A percentile compares a stretch with the other conserved stretches of the same genome.
Conservation (phyloP, 2,797 vertebrate species). For the Anguilla megastoma region DNA sequence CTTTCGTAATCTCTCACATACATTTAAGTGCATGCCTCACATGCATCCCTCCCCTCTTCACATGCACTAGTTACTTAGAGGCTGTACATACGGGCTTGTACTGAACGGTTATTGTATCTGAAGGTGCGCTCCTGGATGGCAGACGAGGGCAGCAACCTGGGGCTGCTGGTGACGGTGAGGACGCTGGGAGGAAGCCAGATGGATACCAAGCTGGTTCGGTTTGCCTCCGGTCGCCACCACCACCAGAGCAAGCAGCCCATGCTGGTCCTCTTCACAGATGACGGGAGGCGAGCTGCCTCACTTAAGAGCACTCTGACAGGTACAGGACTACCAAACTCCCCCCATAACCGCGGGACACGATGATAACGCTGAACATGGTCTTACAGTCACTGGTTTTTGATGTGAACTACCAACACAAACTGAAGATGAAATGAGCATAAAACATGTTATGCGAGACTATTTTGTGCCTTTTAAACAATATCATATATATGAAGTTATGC, state of each 20-base stretch:
- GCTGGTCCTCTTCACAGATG: slow-evolving; percentile 88
- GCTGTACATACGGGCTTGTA: neutral
- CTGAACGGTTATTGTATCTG: neutral
- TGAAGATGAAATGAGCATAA: neutral
- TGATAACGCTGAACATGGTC: neutral
- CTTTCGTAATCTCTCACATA: neutral
- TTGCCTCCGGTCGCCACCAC: slow-evolving; percentile 76
- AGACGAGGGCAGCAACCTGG: slow-evolving; percentile 79
- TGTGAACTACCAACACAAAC: neutral
- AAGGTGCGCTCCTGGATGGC: slow-evolving; percentile 83
- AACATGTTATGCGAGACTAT: neutral
- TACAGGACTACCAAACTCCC: slow-evolving; percentile 50
- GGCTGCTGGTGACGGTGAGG: slow-evolving; percentile 78
- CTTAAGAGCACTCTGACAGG: slow-evolving; percentile 62
- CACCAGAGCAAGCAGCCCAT: slow-evolving; percentile 91
- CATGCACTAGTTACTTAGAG: neutral
- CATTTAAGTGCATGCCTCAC: neutral
- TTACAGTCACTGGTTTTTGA: neutral
- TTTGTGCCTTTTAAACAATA: neutral
- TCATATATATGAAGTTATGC: neutral
- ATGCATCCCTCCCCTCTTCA: neutral
- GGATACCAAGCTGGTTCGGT: slow-evolving; percentile 72
- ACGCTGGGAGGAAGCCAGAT: slow-evolving; percentile 58
- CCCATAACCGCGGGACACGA: neutral
- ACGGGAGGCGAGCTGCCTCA: slow-evolving; percentile 71